Evolutionary conservation across 2,113 vertebrate species (phyloP).

Genomic region (Penelope pileata): DNA sequence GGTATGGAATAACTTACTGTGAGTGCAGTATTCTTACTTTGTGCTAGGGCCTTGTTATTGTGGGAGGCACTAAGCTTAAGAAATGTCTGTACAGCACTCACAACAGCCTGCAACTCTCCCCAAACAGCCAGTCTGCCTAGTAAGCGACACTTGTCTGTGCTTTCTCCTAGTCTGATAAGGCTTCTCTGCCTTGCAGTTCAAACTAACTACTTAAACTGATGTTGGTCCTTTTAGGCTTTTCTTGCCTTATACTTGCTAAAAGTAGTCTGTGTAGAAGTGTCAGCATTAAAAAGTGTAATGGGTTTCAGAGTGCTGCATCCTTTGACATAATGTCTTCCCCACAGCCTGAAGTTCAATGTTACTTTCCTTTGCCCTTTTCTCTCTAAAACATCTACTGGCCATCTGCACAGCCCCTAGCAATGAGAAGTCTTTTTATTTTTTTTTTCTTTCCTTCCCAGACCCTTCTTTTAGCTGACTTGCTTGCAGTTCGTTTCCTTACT

Average conservation of each 20-base stretch:
- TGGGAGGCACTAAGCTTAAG: background rate
- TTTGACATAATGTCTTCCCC: background rate
- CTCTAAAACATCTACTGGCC: background rate
- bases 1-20: background rate
- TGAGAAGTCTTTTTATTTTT: background rate
- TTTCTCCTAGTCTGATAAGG: conserved; percentile 21
- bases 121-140: background rate
- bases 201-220: background rate
- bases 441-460: background rate
- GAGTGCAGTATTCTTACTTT: background rate
- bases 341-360: background rate
- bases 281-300: background rate
- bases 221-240: background rate
- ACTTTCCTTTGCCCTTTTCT: background rate
- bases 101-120: background rate
- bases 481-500: background rate
- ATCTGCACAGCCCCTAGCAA: background rate
- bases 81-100: background rate
- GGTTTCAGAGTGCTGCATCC: background rate
- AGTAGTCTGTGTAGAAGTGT: background rate
- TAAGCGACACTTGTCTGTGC: background rate
- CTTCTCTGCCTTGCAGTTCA: background rate
- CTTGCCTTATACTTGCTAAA: conserved; percentile 1
- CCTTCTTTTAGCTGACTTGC: background rate
- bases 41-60: background rate